Conservation (phyloP, 2,888 invertebrate species). For the Scaptomyza tumidula region DNA sequence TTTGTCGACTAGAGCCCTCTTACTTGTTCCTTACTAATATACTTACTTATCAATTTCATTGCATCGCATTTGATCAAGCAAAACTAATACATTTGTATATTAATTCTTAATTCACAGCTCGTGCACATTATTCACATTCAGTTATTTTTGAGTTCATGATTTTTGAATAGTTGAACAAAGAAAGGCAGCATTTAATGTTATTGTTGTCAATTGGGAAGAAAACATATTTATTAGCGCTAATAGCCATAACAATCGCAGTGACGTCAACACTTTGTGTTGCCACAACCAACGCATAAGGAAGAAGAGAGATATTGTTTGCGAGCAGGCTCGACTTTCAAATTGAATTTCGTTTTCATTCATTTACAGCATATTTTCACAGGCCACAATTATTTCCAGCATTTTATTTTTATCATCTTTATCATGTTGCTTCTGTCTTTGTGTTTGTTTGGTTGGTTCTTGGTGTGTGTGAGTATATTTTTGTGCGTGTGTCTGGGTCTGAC, state of each 20-base stretch:
- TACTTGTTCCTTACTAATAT: too few relatives aligned
- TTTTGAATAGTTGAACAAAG: background rate
- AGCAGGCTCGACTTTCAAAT: background rate
- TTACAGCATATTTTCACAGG: constrained; percentile 50
- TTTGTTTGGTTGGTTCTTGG: too few relatives aligned
- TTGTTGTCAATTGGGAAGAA: too few relatives aligned
- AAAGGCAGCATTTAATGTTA: background rate
- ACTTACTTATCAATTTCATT: background rate
- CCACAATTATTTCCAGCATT: constrained; percentile 72
- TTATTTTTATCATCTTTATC: constrained; percentile 54
- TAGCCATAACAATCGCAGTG: background rate
- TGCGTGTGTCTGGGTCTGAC: background rate
- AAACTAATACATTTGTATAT: background rate
- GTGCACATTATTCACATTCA: background rate
- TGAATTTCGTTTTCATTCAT: constrained; percentile 27
- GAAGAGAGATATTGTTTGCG: constrained; percentile 12
- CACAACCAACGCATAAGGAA: background rate
- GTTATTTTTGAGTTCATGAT: background rate
- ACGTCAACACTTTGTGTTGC: constrained; percentile 2
- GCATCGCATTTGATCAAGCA: background rate
- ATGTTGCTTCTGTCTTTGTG: constrained; percentile 2
- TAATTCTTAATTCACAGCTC: background rate
- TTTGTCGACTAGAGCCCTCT: too few relatives aligned
- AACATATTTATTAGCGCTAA: background rate
- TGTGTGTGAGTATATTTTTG: background rate